Conservation (phyloP, 2,888 invertebrate genomes). For the Zygothrica quintamaculata region DNA sequence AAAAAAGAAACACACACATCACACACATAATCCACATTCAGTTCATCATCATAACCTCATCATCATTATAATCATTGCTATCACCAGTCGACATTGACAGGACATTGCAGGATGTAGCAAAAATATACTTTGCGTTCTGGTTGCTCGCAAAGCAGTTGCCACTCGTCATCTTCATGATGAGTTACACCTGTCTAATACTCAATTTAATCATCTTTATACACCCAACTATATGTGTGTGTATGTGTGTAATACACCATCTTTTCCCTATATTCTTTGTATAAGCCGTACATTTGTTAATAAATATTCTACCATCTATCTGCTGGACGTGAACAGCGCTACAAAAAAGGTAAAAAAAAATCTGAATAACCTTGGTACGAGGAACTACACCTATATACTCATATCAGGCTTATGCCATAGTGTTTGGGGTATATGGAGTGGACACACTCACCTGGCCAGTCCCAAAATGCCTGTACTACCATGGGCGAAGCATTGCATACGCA, state of each 20-base stretch:
- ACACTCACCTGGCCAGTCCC: slow-evolving; percentile 91
- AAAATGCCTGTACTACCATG: slow-evolving; percentile 95
- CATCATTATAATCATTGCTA: slow-evolving; percentile 33
- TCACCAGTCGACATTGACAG: slow-evolving; percentile 18
- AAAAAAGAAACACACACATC: slow-evolving; percentile 19
- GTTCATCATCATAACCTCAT: slow-evolving; percentile 25
- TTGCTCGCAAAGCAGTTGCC: slow-evolving; percentile 4
- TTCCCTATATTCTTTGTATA: too few species aligned
- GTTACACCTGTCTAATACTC: slow-evolving; percentile 46
- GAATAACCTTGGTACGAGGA: not conserved
- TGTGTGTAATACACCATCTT: too few species aligned
- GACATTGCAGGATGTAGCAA: slow-evolving; percentile 14
- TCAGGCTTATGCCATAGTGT: too few species aligned
- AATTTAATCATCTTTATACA: slow-evolving; percentile 68
- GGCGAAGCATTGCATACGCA: slow-evolving; percentile 92
- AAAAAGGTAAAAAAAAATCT: not conserved
- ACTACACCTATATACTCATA: too few species aligned
- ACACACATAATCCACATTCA: slow-evolving; percentile 3
- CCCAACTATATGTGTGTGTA: slow-evolving; percentile 1
- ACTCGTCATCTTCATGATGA: slow-evolving; percentile 4
- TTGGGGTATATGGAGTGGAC: too few species aligned
- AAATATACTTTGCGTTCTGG: slow-evolving; percentile 23
- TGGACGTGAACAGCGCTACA: too few species aligned
- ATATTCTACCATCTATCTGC: slow-evolving; percentile 22
- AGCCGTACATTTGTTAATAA: slow-evolving; percentile 43